Evolutionary conservation across 2,113 vertebrate species (phyloP).

Genomic region (Pelobates fuscus): DNA sequence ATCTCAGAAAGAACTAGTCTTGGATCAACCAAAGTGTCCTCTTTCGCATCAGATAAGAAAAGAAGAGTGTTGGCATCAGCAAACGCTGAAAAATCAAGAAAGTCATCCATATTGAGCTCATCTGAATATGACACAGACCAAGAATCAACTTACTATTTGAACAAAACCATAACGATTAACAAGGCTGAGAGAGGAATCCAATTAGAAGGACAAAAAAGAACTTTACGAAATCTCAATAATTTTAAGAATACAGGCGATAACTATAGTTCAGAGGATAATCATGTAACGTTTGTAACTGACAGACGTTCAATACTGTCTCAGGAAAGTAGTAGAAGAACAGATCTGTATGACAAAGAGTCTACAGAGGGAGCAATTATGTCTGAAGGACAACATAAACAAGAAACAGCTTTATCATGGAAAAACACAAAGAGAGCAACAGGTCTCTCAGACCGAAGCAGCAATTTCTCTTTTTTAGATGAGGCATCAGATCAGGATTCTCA

Average conservation of each 20-base stretch:
- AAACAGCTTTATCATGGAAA: neutral
- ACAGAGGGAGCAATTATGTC: neutral
- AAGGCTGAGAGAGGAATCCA: neutral
- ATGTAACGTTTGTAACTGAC: neutral
- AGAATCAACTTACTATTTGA: neutral
- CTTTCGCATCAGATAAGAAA: neutral
- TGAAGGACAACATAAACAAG: neutral
- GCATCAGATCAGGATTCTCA: conserved; percentile 4
- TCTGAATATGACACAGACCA: neutral
- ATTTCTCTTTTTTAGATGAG: neutral
- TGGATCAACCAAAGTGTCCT: neutral
- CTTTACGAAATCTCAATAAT: neutral
- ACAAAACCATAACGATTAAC: neutral
- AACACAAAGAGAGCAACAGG: neutral
- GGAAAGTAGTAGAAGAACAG: neutral
- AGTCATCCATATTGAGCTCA: neutral
- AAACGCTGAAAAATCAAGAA: neutral
- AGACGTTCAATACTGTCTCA: neutral
- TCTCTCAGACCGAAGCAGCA: neutral
- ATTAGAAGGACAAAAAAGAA: neutral
- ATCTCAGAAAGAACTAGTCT: neutral
- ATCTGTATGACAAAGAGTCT: neutral
- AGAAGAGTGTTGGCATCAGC: neutral
- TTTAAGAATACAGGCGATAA: neutral
- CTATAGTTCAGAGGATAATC: neutral